Percentiles rank a stretch among this genome's conserved stretches.
Evolutionary conservation across 2,113 vertebrate species (phyloP).

Genomic region (Hemibagrus wyckioides): DNA sequence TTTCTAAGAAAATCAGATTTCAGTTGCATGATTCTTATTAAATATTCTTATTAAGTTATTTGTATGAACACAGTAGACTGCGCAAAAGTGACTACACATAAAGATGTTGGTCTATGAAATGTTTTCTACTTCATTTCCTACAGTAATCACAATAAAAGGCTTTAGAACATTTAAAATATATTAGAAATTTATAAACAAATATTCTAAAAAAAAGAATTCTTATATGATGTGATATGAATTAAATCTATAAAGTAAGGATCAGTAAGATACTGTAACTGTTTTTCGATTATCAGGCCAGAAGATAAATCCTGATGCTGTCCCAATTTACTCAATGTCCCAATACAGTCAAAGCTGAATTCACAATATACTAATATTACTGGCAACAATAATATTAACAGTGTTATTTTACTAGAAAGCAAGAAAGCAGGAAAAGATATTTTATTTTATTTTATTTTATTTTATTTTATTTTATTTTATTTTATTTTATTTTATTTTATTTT

Average conservation of each 20-base stretch:
- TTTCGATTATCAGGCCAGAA: neutral
- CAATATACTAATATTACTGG: neutral
- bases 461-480: too few species aligned
- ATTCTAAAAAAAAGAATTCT: neutral
- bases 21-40: neutral
- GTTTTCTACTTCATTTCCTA: neutral
- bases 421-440: neutral
- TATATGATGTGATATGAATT: neutral
- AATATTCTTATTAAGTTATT: neutral
- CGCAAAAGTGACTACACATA: neutral
- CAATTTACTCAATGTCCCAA: neutral
- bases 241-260: neutral
- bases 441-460: neutral
- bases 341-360: neutral
- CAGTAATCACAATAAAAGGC: neutral
- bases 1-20: neutral
- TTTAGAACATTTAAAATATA: neutral
- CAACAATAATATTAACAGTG: neutral
- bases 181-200: neutral
- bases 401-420: neutral
- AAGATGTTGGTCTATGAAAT: neutral
- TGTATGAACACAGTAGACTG: neutral
- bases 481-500: too few species aligned
- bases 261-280: neutral
- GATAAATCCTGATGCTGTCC: too few species aligned